A percentile compares a stretch with the other conserved stretches of the same genome.
Evolutionary conservation across 1,140 invertebrate species (phyloP).

Genomic region (Drosophila saltans): DNA sequence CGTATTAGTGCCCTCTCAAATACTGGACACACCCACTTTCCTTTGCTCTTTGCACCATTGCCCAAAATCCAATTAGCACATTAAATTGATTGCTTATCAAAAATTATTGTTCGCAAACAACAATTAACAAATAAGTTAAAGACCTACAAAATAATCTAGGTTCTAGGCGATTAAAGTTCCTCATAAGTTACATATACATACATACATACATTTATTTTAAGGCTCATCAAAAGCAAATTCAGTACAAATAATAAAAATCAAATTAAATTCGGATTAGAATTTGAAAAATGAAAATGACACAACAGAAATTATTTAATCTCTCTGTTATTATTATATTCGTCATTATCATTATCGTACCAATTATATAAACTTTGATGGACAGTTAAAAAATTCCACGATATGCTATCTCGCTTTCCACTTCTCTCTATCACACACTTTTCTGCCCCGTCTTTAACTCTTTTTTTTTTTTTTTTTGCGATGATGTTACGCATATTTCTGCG

Average conservation of each 20-base stretch:
- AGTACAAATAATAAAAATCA: not conserved
- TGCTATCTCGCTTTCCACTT: not conserved
- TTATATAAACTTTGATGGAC: conserved; percentile 1
- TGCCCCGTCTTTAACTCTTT: not conserved
- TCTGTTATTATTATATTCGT: conserved; percentile 7
- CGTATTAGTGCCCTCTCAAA: not conserved
- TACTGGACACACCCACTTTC: conserved; percentile 49
- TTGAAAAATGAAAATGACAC: not conserved
- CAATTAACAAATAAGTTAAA: conserved; percentile 1
- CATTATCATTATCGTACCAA: not conserved
- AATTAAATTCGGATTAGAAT: not conserved
- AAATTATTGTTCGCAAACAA: conserved; percentile 14
- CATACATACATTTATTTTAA: not conserved
- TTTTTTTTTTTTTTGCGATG: not conserved
- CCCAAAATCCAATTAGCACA: conserved; percentile 34
- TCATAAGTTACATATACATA: not conserved
- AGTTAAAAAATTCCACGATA: not conserved
- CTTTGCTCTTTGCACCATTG: conserved; percentile 47
- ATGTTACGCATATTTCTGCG: not conserved
- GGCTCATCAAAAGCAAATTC: not conserved
- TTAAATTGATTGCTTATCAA: conserved; percentile 26
- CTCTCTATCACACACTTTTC: not conserved
- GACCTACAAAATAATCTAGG: conserved; percentile 1
- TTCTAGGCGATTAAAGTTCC: not conserved
- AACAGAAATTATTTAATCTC: conserved; percentile 1